phyloP scores from a whole-genome alignment of 2,888 invertebrate species.

The Blastobasis adustella region DNA sequence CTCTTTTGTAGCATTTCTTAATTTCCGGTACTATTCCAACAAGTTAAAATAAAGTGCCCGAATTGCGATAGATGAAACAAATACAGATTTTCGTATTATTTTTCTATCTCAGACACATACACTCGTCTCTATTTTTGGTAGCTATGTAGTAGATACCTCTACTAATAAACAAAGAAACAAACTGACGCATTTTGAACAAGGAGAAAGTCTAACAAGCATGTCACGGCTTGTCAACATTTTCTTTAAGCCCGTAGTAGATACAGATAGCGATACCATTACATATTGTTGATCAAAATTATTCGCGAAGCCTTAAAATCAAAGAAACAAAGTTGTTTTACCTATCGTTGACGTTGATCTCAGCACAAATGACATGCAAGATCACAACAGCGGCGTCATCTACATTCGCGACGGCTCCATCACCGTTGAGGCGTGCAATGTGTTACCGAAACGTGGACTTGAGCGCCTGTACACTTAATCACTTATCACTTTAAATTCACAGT shows the following conservation, averaged over 20 bases:
- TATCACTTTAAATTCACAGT: constrained; percentile 32
- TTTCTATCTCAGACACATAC: no score
- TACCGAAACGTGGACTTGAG: constrained; percentile 4
- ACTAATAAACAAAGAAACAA: no score
- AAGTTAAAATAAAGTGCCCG: no score
- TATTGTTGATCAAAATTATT: neutral
- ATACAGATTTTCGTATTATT: no score
- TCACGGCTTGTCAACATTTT: no score
- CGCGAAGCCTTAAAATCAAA: neutral
- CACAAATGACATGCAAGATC: constrained; percentile 1
- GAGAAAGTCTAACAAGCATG: no score
- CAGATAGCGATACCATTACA: neutral
- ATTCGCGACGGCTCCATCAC: neutral
- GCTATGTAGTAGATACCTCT: no score
- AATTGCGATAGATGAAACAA: no score
- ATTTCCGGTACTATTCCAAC: no score
- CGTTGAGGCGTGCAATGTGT: neutral
- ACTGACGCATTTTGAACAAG: no score
- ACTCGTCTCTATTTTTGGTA: no score
- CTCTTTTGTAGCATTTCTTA: neutral
- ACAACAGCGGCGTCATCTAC: neutral
- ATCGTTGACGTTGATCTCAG: neutral
- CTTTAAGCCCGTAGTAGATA: neutral
- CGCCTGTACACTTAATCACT: constrained; percentile 21
- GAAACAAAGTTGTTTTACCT: neutral